Conservation (phyloP, 2,797 vertebrate genomes). For the Microctenopoma steveboyesi region DNA sequence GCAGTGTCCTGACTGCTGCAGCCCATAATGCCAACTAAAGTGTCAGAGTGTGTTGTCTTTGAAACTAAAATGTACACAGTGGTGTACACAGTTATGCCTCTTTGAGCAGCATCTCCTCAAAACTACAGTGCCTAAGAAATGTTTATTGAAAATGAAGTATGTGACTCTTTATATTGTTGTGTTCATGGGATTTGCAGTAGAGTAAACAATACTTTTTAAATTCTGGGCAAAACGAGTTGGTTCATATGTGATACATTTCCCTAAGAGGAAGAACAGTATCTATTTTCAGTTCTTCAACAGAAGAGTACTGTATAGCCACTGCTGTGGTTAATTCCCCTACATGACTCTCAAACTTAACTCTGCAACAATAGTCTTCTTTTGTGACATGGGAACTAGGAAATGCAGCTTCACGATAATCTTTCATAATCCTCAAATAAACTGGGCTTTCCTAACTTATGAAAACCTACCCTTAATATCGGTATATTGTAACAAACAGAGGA, state of each 20-base stretch:
- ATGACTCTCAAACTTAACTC: background rate
- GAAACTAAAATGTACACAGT: no score
- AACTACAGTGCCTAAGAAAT: background rate
- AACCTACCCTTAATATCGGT: background rate
- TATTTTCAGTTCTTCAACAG: constrained; percentile 14
- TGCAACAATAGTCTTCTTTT: constrained; percentile 25
- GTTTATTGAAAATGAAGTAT: no score
- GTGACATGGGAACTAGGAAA: constrained; percentile 29
- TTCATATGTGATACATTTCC: constrained; percentile 52
- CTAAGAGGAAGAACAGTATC: constrained; percentile 44
- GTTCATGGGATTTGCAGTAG: background rate
- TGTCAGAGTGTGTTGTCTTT: no score
- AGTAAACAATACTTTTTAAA: no score
- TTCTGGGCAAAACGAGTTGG: constrained; percentile 14
- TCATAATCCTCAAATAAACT: constrained; percentile 27
- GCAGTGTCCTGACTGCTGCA: no score
- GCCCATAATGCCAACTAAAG: no score
- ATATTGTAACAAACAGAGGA: background rate
- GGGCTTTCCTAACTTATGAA: constrained; percentile 8
- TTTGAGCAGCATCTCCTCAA: background rate
- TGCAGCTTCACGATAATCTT: constrained; percentile 33
- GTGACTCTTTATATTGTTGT: background rate
- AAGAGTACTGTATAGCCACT: background rate
- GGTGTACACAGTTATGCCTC: background rate
- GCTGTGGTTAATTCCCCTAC: constrained; percentile 8